A percentile compares a stretch with the other conserved stretches of the same genome.
These are phyloP conservation scores for Lepidurus packardi DNA, from an alignment of 1,140 invertebrate species.

Conservation along the genomic window DNA sequence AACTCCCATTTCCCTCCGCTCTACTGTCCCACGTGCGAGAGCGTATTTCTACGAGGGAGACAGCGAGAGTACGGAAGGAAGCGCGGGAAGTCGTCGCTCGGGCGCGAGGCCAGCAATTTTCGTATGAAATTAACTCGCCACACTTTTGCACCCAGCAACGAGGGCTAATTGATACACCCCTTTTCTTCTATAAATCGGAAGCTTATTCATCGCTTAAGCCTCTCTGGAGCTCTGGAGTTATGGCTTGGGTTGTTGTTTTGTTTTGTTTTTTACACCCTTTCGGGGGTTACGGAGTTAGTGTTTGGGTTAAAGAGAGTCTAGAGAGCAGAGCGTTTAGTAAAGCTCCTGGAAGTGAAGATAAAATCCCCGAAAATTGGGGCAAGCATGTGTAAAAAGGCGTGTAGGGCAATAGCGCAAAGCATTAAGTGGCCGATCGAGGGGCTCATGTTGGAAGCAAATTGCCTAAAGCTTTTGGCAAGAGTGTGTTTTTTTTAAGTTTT, in stretches of 20 bases:
- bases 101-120: not conserved
- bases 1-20: not conserved
- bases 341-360: not conserved
- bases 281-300: not conserved
- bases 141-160: not conserved
- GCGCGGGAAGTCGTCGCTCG: not conserved
- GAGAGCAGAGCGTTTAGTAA: not conserved
- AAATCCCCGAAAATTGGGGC: not conserved
- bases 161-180: constrained; percentile 5
- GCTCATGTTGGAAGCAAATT: not conserved
- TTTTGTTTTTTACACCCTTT: not conserved
- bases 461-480: not conserved
- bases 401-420: not conserved
- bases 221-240: not conserved
- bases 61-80: not conserved
- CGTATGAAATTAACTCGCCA: not conserved
- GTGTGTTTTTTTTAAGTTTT: not conserved
- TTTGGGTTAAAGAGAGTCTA: not conserved
- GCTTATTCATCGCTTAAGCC: not conserved
- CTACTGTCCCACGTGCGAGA: not conserved
- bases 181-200: not conserved
- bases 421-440: not conserved
- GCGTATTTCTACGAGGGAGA: too few relatives aligned
- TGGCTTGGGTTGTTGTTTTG: not conserved
- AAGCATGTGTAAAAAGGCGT: not conserved